These are phyloP conservation scores for Trichonephila clavipes DNA, from an alignment of 1,140 invertebrate species.

Conservation along the genomic window DNA sequence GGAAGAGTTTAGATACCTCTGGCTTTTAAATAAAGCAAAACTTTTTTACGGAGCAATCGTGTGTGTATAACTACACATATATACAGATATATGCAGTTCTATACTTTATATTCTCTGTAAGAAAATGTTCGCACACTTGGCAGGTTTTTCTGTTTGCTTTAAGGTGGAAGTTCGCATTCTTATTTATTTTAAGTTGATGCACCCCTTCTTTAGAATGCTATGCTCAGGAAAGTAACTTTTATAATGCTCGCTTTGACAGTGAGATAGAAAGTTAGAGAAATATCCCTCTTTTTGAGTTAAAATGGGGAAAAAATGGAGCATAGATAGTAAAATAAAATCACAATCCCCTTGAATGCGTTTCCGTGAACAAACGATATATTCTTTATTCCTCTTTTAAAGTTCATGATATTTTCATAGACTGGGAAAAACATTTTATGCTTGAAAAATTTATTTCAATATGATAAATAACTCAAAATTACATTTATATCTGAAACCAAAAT, in stretches of 20 bases:
- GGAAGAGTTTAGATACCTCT: slow-evolving; percentile 35
- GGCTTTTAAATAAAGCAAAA: slow-evolving; percentile 70
- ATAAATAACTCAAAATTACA: neutral
- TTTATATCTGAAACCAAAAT: too few relatives aligned
- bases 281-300: neutral
- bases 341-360: neutral
- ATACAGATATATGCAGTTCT: slow-evolving; percentile 29
- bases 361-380: neutral
- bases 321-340: slow-evolving; percentile 12
- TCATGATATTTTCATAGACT: neutral
- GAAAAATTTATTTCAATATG: neutral
- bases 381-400: neutral
- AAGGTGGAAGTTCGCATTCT: slow-evolving; percentile 52
- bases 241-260: slow-evolving; percentile 42
- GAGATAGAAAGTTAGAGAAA: slow-evolving; percentile 37
- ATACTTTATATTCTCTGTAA: neutral
- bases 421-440: neutral
- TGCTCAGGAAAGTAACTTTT: slow-evolving; percentile 36
- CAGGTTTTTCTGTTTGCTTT: slow-evolving; percentile 39
- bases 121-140: slow-evolving; percentile 26
- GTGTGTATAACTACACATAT: slow-evolving; percentile 29
- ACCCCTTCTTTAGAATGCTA: neutral
- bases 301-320: neutral
- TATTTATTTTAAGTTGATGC: slow-evolving; percentile 36
- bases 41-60: slow-evolving; percentile 41